These are phyloP conservation scores for Monoplex corrugatus DNA, from an alignment of 2,888 invertebrate genomes.

Conservation along the genomic window DNA sequence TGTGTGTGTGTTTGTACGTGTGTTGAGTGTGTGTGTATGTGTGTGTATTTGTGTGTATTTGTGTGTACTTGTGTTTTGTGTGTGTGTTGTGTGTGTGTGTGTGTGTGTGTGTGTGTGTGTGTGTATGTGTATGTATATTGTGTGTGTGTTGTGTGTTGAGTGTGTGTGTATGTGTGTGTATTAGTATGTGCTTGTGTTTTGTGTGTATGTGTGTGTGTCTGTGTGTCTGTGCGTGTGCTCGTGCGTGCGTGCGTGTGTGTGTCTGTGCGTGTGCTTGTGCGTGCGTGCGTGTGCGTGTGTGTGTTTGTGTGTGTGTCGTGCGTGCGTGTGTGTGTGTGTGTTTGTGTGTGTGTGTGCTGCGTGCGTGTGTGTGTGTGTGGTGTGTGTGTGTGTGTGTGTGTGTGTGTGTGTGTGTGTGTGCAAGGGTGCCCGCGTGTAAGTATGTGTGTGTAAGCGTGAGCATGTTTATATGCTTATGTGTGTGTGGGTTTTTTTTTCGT, in stretches of 20 bases:
- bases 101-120: background rate
- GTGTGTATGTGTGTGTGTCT: slow-evolving; percentile 13
- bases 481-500: background rate
- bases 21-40: background rate
- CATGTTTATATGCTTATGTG: background rate
- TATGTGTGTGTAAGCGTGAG: no score
- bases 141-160: slow-evolving; percentile 6
- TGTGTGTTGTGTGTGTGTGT: background rate
- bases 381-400: background rate
- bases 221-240: background rate
- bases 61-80: background rate
- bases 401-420: background rate
- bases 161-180: background rate
- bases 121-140: background rate
- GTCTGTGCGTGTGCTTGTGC: no score
- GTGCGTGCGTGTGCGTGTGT: slow-evolving; percentile 18
- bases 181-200: background rate
- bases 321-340: slow-evolving; percentile 23
- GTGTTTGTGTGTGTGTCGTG: slow-evolving; percentile 16
- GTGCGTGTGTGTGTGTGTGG: background rate
- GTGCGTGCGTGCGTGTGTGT: background rate
- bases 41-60: background rate
- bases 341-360: background rate
- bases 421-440: background rate
- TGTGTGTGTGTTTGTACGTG: no score